These are phyloP conservation scores for Clinocottus analis DNA, from an alignment of 2,113 vertebrate genomes.

Conservation along the genomic window DNA sequence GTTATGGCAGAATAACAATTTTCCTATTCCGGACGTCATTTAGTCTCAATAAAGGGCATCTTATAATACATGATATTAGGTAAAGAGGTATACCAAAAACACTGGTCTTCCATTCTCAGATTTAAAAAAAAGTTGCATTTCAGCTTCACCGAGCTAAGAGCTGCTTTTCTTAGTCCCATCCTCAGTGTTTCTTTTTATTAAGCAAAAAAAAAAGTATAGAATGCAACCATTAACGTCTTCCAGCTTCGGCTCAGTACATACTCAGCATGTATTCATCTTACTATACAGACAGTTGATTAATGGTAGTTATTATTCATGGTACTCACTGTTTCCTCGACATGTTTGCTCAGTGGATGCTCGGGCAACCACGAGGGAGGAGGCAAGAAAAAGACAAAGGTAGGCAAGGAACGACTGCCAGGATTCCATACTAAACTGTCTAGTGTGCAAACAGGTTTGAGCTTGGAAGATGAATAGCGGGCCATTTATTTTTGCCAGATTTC, in stretches of 20 bases:
- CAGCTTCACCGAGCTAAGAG: not conserved
- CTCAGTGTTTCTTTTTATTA: not conserved
- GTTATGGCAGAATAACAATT: slow-evolving; percentile 22
- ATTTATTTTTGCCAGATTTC: slow-evolving; percentile 57
- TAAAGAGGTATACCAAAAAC: slow-evolving; percentile 2
- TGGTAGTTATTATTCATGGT: slow-evolving; percentile 28
- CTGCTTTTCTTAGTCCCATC: not conserved
- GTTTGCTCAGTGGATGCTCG: not conserved
- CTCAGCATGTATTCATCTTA: slow-evolving; percentile 14
- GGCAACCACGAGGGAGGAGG: slow-evolving; percentile 3
- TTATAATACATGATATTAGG: not conserved
- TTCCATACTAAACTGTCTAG: slow-evolving; percentile 29
- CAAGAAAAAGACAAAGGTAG: slow-evolving; percentile 18
- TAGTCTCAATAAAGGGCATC: slow-evolving; percentile 6
- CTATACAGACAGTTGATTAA: slow-evolving; percentile 32
- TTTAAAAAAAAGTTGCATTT: slow-evolving; percentile 8
- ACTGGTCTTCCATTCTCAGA: slow-evolving; percentile 50
- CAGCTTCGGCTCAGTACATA: not conserved
- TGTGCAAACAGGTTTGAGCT: slow-evolving; percentile 13
- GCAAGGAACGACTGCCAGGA: slow-evolving; percentile 14
- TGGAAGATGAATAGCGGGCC: slow-evolving; percentile 51
- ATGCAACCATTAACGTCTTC: slow-evolving; percentile 53
- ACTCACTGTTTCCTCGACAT: slow-evolving; percentile 22
- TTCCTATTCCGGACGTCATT: not conserved
- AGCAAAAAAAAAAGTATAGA: slow-evolving; percentile 11